phyloP scores from a whole-genome alignment of 2,888 invertebrate species.

The Mythimna pallens region DNA sequence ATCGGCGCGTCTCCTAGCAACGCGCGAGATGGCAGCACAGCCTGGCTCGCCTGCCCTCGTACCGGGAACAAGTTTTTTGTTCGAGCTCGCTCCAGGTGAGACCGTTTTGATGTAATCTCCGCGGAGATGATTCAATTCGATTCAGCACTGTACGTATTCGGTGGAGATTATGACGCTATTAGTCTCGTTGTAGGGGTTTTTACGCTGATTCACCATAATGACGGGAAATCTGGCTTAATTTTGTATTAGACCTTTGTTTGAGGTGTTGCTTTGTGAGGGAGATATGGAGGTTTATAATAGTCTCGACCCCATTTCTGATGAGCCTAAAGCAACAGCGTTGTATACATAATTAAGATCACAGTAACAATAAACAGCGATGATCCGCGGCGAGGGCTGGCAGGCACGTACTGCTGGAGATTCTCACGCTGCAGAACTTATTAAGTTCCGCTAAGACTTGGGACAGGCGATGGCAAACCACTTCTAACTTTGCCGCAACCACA shows the following conservation, averaged over 20 bases:
- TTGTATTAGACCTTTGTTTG: slow-evolving; percentile 62
- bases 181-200: slow-evolving; percentile 67
- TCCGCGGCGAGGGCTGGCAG: slow-evolving; percentile 33
- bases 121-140: slow-evolving; percentile 86
- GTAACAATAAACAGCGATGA: slow-evolving; percentile 48
- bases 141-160: slow-evolving; percentile 75
- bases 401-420: slow-evolving; percentile 48
- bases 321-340: slow-evolving; percentile 13
- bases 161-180: slow-evolving; percentile 71
- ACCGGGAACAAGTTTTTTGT: slow-evolving; percentile 85
- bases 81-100: slow-evolving; percentile 85
- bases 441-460: slow-evolving; percentile 34
- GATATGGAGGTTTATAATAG: slow-evolving; percentile 4
- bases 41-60: slow-evolving; percentile 74
- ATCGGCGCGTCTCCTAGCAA: slow-evolving; percentile 89
- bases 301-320: slow-evolving; percentile 1
- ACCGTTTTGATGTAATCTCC: slow-evolving; percentile 88
- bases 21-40: slow-evolving; percentile 88
- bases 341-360: slow-evolving; percentile 57
- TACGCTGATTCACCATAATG: slow-evolving; percentile 58
- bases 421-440: slow-evolving; percentile 35
- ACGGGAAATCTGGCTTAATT: slow-evolving; percentile 62
- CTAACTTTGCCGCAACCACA: slow-evolving; percentile 36
- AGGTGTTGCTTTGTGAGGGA: slow-evolving; percentile 29
- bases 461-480: slow-evolving; percentile 21